phyloP scores from a whole-genome alignment of 1,140 invertebrate genomes.

The Tetragnatha versicolor region DNA sequence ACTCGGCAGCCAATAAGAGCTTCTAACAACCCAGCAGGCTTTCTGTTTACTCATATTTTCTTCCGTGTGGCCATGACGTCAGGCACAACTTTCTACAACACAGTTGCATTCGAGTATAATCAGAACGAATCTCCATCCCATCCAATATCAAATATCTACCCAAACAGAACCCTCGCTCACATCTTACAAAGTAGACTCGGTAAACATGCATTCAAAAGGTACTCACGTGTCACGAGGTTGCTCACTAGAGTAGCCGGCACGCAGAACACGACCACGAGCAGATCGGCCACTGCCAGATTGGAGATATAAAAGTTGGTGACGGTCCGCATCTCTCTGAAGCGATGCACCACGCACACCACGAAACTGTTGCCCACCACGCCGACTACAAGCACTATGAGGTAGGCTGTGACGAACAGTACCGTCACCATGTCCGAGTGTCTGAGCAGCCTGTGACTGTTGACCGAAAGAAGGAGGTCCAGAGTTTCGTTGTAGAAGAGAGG shows the following conservation, averaged over 20 bases:
- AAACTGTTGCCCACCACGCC: slow-evolving; percentile 87
- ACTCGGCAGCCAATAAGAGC: too few species aligned
- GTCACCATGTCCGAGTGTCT: background rate
- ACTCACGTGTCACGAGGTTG: slow-evolving; percentile 94
- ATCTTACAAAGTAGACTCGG: too few species aligned
- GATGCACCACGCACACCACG: slow-evolving; percentile 85
- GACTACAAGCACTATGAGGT: slow-evolving; percentile 82
- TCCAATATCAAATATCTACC: too few species aligned
- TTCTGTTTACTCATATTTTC: too few species aligned
- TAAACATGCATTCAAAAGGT: too few species aligned
- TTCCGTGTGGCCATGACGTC: too few species aligned
- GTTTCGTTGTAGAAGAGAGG: background rate
- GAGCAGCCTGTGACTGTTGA: background rate
- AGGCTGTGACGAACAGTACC: slow-evolving; percentile 64
- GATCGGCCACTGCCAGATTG: slow-evolving; percentile 91
- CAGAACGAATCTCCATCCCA: too few species aligned
- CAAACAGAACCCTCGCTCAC: too few species aligned
- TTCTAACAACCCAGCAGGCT: too few species aligned
- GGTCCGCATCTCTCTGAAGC: slow-evolving; percentile 78
- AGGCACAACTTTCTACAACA: too few species aligned
- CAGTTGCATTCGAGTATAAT: too few species aligned
- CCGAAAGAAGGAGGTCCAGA: background rate
- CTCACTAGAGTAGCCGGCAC: slow-evolving; percentile 89
- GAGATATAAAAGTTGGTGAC: slow-evolving; percentile 96
- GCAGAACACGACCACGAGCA: slow-evolving; percentile 91